Percentiles rank a stretch among this genome's conserved stretches.
Evolutionary conservation across 2,888 invertebrate genomes (phyloP).

Genomic region (Chalcosyrphus nemorum): DNA sequence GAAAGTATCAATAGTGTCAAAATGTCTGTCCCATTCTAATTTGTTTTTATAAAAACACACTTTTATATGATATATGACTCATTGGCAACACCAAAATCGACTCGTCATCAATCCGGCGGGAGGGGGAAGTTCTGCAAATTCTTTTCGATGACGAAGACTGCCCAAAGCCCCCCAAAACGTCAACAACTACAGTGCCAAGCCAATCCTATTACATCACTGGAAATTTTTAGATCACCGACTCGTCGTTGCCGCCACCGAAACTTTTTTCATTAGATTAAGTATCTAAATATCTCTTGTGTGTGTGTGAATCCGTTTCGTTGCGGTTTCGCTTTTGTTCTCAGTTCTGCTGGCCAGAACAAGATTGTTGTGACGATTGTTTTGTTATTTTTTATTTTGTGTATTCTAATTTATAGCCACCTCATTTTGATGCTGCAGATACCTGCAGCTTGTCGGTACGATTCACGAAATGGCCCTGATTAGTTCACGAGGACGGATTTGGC

Average conservation of each 20-base stretch:
- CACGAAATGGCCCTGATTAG: constrained; percentile 24
- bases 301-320: constrained; percentile 43
- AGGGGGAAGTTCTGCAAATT: constrained; percentile 34
- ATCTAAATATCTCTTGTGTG: constrained; percentile 27
- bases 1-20: too few species aligned
- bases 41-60: too few species aligned
- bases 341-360: constrained; percentile 30
- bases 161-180: constrained; percentile 10
- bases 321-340: constrained; percentile 42
- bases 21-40: neutral
- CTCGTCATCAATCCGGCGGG: neutral
- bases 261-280: neutral
- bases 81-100: constrained; percentile 13
- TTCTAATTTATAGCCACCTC: constrained; percentile 4
- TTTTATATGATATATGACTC: neutral
- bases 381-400: neutral
- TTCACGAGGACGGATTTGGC: constrained; percentile 7
- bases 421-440: constrained; percentile 26
- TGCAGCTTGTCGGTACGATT: constrained; percentile 27
- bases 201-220: constrained; percentile 62
- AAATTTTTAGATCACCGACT: constrained; percentile 52
- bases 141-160: constrained; percentile 52
- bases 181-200: constrained; percentile 40
- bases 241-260: neutral
- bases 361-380: constrained; percentile 14